phyloP scores from a whole-genome alignment of 1,140 invertebrate genomes.

The Polyergus mexicanus region DNA sequence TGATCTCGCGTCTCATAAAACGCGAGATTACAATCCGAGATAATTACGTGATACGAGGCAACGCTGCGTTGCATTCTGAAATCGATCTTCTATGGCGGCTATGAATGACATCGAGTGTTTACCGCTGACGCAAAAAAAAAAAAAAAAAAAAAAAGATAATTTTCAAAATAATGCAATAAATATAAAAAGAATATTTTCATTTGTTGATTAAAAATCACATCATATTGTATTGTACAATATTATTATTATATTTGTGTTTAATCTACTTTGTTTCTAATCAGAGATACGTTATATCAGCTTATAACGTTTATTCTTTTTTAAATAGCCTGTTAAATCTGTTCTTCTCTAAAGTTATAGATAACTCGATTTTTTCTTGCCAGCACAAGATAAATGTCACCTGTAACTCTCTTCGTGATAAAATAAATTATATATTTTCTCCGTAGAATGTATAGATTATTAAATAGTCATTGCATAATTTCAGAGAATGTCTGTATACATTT shows the following conservation, averaged over 20 bases:
- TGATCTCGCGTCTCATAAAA: constrained; percentile 22
- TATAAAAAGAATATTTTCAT: not conserved
- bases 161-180: not conserved
- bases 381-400: not conserved
- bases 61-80: not conserved
- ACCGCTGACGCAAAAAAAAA: not conserved
- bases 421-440: not conserved
- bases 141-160: not conserved
- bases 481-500: not conserved
- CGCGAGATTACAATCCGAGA: constrained; percentile 4
- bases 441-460: not conserved
- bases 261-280: not conserved
- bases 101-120: not conserved
- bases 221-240: too few species aligned
- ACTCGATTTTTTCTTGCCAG: too few species aligned
- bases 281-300: not conserved
- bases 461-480: not conserved
- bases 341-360: too few species aligned
- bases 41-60: not conserved
- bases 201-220: too few species aligned
- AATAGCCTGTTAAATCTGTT: not conserved
- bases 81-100: not conserved
- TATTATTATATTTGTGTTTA: too few species aligned
- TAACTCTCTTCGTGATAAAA: not conserved
- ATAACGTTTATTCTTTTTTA: not conserved